Percentiles rank a stretch among this genome's conserved stretches.
Conservation (phyloP, 2,113 vertebrate genomes). For the Gnathonemus echidnorhynchus region DNA sequence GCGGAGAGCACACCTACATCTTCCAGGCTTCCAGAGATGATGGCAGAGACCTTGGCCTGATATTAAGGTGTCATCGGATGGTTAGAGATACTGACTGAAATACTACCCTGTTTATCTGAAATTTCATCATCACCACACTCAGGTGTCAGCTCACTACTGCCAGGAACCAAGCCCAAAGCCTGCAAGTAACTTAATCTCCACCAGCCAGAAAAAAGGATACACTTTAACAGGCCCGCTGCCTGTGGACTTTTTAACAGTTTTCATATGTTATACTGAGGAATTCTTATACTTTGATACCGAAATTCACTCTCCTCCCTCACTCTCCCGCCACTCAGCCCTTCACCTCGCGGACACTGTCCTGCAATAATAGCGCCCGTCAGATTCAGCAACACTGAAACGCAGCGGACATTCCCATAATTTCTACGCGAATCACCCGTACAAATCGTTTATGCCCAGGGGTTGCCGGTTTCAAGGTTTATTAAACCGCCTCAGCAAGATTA, state of each 20-base stretch:
- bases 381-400: neutral
- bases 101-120: neutral
- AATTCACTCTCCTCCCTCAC: neutral
- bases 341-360: neutral
- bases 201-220: neutral
- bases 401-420: neutral
- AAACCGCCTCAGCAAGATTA: slow-evolving; percentile 29
- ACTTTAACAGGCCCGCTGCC: neutral
- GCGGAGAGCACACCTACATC: neutral
- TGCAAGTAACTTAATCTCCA: neutral
- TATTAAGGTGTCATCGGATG: neutral
- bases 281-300: neutral
- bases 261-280: neutral
- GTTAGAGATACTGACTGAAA: neutral
- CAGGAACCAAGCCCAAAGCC: neutral
- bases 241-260: neutral
- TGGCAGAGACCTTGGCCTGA: neutral
- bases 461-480: slow-evolving; percentile 12
- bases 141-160: neutral
- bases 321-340: neutral
- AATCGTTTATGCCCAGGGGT: neutral
- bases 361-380: neutral
- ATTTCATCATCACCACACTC: neutral
- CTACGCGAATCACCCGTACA: neutral
- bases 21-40: neutral